These are phyloP conservation scores for Alexandromys fortis DNA, from an alignment of 2,113 vertebrate genomes.

Conservation along the genomic window DNA sequence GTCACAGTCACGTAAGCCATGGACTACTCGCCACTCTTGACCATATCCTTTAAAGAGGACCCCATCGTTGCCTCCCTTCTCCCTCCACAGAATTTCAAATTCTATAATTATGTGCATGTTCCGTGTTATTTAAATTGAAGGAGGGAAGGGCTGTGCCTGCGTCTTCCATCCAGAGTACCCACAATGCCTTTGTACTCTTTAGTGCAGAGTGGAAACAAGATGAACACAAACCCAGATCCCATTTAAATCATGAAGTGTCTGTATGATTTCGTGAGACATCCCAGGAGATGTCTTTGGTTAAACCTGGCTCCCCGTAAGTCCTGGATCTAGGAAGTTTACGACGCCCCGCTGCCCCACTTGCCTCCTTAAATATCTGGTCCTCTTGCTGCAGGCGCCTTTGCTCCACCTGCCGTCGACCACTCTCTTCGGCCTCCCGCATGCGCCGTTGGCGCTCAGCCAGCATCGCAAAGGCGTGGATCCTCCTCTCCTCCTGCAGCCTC, in stretches of 20 bases:
- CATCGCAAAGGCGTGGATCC: slow-evolving; percentile 91
- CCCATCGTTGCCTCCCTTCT: neutral
- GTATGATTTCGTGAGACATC: neutral
- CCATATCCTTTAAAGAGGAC: neutral
- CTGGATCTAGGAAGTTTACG: neutral
- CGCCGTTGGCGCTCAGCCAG: slow-evolving; percentile 93
- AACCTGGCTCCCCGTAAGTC: neutral
- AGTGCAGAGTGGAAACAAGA: neutral
- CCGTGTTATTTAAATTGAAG: neutral
- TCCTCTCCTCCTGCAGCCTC: slow-evolving; percentile 92
- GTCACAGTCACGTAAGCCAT: accelerated
- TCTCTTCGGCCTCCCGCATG: slow-evolving; percentile 93
- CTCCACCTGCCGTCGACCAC: slow-evolving; percentile 92
- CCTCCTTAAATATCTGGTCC: slow-evolving; percentile 95
- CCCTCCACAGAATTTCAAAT: slow-evolving; percentile 1
- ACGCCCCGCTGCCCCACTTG: slow-evolving; percentile 56
- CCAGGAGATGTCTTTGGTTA: neutral
- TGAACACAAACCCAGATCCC: neutral
- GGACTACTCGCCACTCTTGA: neutral
- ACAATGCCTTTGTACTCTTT: neutral
- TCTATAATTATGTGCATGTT: neutral
- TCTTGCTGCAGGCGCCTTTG: slow-evolving; percentile 88
- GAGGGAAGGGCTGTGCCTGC: neutral
- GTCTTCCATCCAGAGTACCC: neutral
- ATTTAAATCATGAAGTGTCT: neutral